Conservation (phyloP, 2,888 invertebrate genomes). For the Hypsopygia costalis region DNA sequence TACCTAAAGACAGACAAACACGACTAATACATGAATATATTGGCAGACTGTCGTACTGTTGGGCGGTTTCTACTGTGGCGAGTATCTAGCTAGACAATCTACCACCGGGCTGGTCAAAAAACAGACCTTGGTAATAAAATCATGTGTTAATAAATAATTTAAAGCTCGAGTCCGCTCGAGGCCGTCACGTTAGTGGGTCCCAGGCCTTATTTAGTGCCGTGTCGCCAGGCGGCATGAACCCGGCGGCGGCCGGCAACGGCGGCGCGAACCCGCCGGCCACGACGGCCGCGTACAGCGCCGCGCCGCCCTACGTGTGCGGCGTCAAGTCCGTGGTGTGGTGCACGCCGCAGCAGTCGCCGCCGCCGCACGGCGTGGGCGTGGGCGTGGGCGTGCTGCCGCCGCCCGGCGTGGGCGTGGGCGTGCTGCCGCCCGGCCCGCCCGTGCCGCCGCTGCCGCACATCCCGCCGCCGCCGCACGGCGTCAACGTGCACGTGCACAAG, state of each 20-base stretch:
- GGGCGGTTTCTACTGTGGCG: too few species aligned
- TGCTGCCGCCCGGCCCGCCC: conserved; percentile 20
- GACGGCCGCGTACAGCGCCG: not conserved
- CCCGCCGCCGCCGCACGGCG: conserved; percentile 32
- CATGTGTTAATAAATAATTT: too few species aligned
- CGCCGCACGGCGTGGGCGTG: conserved; percentile 9
- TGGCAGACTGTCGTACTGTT: too few species aligned
- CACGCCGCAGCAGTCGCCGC: conserved; percentile 29
- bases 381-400: not conserved
- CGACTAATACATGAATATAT: too few species aligned
- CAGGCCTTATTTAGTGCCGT: too few species aligned
- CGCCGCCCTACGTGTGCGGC: conserved; percentile 44
- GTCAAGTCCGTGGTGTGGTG: conserved; percentile 53
- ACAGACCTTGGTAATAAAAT: too few species aligned
- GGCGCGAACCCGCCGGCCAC: conserved; percentile 7
- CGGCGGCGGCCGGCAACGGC: conserved; percentile 2
- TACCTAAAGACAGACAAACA: too few species aligned
- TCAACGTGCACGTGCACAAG: conserved; percentile 53
- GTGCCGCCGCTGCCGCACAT: conserved; percentile 30
- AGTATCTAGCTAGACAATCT: too few species aligned
- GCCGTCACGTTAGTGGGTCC: too few species aligned
- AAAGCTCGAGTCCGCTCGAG: too few species aligned
- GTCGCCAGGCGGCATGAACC: conserved; percentile 11
- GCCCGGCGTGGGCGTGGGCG: too few species aligned
- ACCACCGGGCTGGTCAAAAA: too few species aligned